These are phyloP conservation scores for Autographa gamma DNA, from an alignment of 2,888 invertebrate species.

Conservation along the genomic window DNA sequence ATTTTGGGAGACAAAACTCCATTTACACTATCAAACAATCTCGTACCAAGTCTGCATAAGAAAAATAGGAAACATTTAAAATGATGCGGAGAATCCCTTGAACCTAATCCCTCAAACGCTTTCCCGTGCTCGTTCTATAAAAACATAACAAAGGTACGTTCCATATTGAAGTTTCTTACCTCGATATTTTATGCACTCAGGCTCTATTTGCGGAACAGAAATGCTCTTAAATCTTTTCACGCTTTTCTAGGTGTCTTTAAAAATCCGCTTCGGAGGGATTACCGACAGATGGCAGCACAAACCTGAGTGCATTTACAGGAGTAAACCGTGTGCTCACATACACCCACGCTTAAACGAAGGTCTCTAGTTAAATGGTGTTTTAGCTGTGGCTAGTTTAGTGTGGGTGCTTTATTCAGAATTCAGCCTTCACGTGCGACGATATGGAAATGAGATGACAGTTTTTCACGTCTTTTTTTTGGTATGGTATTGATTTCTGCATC, in stretches of 20 bases:
- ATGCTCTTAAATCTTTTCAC: background rate
- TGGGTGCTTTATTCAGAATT: background rate
- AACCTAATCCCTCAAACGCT: too few species aligned
- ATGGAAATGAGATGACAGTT: too few species aligned
- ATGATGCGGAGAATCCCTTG: too few species aligned
- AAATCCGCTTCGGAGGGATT: background rate
- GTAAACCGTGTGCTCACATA: background rate
- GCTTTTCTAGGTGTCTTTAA: conserved; percentile 2
- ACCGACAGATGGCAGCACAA: background rate
- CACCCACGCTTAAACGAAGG: background rate
- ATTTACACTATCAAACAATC: too few species aligned
- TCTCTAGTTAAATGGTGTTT: conserved; percentile 4
- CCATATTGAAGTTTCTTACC: background rate
- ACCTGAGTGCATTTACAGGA: conserved; percentile 1
- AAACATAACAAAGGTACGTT: background rate
- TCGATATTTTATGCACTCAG: background rate
- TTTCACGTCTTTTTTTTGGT: too few species aligned
- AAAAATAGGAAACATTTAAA: too few species aligned
- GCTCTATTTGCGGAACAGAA: background rate
- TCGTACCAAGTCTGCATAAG: too few species aligned
- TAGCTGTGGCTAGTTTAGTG: background rate
- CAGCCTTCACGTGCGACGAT: too few species aligned
- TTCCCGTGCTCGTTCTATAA: background rate
- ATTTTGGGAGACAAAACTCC: too few species aligned
- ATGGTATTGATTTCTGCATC: too few species aligned